phyloP scores from a whole-genome alignment of 1,140 invertebrate genomes.

The Aethina tumida region DNA sequence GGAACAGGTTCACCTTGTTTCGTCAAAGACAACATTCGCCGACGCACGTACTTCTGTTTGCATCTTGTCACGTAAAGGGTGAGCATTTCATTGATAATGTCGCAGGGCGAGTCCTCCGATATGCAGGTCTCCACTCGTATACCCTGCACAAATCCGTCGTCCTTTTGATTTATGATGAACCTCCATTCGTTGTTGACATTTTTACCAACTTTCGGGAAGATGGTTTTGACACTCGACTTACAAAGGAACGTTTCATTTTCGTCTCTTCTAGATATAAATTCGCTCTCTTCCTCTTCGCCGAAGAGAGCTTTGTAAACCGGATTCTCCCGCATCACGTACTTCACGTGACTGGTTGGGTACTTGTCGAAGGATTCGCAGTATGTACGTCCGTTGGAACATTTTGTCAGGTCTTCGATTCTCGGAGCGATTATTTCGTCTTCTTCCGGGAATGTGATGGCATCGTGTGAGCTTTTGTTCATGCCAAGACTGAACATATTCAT shows the following conservation, averaged over 20 bases:
- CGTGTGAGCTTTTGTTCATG: no score
- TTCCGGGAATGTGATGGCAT: no score
- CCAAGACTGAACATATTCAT: no score
- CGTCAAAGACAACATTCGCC: conserved; percentile 40
- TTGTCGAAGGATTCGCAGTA: no score
- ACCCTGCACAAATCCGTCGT: conserved; percentile 40
- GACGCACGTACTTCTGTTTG: conserved; percentile 50
- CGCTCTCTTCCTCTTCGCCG: no score
- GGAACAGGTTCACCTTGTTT: conserved; percentile 37
- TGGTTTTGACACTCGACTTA: conserved; percentile 17
- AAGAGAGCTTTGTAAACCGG: no score
- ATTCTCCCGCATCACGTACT: no score
- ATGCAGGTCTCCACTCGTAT: conserved; percentile 43
- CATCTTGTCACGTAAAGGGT: conserved; percentile 42
- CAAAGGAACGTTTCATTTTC: conserved; percentile 23
- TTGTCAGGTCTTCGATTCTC: no score
- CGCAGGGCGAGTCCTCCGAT: conserved; percentile 25
- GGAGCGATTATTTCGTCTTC: no score
- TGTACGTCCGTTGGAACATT: no score
- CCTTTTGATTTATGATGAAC: conserved; percentile 42
- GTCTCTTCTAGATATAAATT: no score
- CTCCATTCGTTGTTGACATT: conserved; percentile 39
- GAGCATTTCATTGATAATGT: conserved; percentile 35
- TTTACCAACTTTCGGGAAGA: conserved; percentile 26
- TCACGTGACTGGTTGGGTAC: no score